Base-by-base conservation (phyloP, 1,140 invertebrate species). In the Micrasema longulum region DNA sequence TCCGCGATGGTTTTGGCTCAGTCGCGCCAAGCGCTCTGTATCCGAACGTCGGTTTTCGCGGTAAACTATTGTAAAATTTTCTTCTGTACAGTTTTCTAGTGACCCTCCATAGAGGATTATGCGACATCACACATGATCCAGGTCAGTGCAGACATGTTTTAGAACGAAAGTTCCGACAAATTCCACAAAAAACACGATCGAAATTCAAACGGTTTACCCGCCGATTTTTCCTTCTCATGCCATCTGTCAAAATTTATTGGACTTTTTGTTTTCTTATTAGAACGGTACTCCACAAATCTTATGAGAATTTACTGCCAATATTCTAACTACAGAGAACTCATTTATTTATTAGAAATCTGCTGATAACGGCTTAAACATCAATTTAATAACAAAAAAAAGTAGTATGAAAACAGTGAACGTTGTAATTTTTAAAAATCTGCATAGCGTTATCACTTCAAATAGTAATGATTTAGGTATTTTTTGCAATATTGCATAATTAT, bases 41-140 rank as follows among this genome's bases (percentile, higher is more conserved):
- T 50, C 31, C 50, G 71, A 52, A 50, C 20, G 65, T 73, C 66
- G 71, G 60, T 64, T 50, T 31, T 67, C 63, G 72, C 43, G 66
- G 65, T 45, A 52, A 38, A 22, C 43, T 53, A 31, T 53, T 38
- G 64, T 66, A 22, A 52, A 48, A 52, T 52, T 53, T 66, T 38
- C 47, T 36, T 66, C 45, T 52, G 22, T 50, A 66, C 31, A 52
- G 41, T 52, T 53, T 52, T 66, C 23, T 47, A 64, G 60, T 53
- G 48, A 52, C n/a, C 62, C 22, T 3, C 45, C 64, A 66, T 66
- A 52, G 64, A 26, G 64, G 64, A 66, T 66, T 50, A 73, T 73
- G 66, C 57, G 45, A 41, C 71, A 65, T 35, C 48, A 53, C 68
- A 70, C 48, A 74, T 74, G 72, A 69, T 70, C 48, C 72, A 74